Conservation (phyloP, 2,888 invertebrate species). For the Tenthredo mesomela region DNA sequence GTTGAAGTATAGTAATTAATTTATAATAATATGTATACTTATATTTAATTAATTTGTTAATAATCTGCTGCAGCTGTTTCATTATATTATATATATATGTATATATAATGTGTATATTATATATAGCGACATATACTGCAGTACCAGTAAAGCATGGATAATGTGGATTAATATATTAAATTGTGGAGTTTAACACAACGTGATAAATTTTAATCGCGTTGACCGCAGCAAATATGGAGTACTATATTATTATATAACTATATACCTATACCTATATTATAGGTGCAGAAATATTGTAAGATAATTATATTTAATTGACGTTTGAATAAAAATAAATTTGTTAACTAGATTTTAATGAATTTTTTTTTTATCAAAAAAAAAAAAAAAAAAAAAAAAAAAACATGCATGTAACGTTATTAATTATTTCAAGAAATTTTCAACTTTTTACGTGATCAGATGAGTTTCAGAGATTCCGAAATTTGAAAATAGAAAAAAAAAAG, state of each 20-base stretch:
- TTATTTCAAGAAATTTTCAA: too few relatives aligned
- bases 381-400: too few relatives aligned
- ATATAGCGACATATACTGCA: background rate
- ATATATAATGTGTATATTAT: background rate
- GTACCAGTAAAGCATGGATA: background rate
- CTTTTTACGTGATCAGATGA: too few relatives aligned
- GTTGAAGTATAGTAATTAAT: background rate
- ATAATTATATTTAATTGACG: too few relatives aligned
- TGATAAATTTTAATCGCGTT: background rate
- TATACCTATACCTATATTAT: background rate
- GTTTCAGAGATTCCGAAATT: too few relatives aligned
- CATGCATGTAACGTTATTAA: too few relatives aligned
- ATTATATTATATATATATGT: background rate
- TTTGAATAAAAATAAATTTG: too few relatives aligned
- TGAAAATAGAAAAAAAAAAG: too few relatives aligned
- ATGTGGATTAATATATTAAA: background rate
- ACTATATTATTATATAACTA: background rate
- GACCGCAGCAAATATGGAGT: background rate
- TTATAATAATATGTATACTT: background rate
- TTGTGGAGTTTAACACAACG: background rate
- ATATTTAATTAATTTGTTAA: slow-evolving; percentile 8
- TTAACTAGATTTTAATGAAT: too few relatives aligned
- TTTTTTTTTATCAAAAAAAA: too few relatives aligned
- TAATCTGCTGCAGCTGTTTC: background rate
- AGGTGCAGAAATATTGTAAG: too few relatives aligned